Conservation (phyloP, 2,888 invertebrate species). For the Himalopsyche tibetana region DNA sequence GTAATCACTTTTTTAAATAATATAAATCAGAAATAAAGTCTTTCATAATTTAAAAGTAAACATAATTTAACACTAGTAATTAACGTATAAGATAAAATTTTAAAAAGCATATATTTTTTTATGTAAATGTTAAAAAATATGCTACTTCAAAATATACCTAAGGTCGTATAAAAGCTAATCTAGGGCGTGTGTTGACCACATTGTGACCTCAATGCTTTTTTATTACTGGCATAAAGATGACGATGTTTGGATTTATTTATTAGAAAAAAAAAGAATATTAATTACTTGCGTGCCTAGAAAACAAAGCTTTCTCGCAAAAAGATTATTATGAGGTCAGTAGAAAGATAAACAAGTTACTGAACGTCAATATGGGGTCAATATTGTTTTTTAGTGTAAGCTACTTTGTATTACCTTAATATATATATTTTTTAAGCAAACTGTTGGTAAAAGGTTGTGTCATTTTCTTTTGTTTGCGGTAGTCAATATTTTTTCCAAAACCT, state of each 20-base stretch:
- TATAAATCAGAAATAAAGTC: too few relatives aligned
- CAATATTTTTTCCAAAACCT: too few relatives aligned
- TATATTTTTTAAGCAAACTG: too few relatives aligned
- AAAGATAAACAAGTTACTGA: background rate
- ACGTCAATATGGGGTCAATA: background rate
- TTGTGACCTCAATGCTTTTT: background rate
- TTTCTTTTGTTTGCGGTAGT: too few relatives aligned
- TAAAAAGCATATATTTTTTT: too few relatives aligned
- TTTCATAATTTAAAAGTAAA: too few relatives aligned
- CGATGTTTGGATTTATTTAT: background rate
- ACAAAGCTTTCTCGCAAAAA: background rate
- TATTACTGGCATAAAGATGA: conserved; percentile 19
- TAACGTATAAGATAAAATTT: too few relatives aligned
- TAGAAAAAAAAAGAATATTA: background rate
- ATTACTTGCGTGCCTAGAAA: background rate
- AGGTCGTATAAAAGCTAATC: background rate
- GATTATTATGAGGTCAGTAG: background rate
- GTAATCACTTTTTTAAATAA: too few relatives aligned
- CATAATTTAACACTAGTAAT: too few relatives aligned
- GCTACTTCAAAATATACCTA: background rate
- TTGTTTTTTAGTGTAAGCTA: too few relatives aligned
- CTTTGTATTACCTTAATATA: too few relatives aligned
- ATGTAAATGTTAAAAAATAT: background rate
- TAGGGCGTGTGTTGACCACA: background rate
- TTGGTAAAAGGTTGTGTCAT: too few relatives aligned